phyloP scores from a whole-genome alignment of 2,888 invertebrate species.

The Dendrolimus houi region DNA sequence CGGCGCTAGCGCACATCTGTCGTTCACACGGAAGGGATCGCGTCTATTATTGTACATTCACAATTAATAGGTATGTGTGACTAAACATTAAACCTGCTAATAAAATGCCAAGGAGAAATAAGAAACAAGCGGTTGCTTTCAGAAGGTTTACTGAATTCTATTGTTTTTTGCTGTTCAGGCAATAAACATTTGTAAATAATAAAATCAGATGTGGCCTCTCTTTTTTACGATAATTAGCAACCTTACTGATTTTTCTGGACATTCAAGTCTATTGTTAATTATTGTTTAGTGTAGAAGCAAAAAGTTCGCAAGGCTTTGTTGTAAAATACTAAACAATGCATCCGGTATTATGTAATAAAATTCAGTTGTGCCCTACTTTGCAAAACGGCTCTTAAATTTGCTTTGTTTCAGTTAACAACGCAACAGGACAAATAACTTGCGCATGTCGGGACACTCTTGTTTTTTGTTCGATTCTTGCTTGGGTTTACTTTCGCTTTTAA shows the following conservation, averaged over 20 bases:
- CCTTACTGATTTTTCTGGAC: slow-evolving; percentile 36
- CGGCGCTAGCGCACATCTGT: slow-evolving; percentile 63
- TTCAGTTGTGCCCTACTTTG: slow-evolving; percentile 56
- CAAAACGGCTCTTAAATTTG: slow-evolving; percentile 40
- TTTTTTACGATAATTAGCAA: slow-evolving; percentile 35
- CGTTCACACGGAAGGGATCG: slow-evolving; percentile 63
- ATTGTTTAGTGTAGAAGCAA: slow-evolving; percentile 42
- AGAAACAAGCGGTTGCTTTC: background rate
- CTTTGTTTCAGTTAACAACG: slow-evolving; percentile 54
- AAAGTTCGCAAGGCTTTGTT: slow-evolving; percentile 59
- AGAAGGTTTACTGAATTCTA: background rate
- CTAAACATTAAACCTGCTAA: slow-evolving; percentile 14
- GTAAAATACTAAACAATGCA: slow-evolving; percentile 30
- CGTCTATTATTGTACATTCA: slow-evolving; percentile 33
- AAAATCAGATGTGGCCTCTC: slow-evolving; percentile 25
- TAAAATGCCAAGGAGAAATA: background rate
- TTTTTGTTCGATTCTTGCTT: slow-evolving; percentile 31
- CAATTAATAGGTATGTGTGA: slow-evolving; percentile 23
- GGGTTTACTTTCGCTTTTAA: slow-evolving; percentile 56
- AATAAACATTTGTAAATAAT: slow-evolving; percentile 2
- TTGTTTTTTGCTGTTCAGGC: background rate
- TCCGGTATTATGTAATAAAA: slow-evolving; percentile 45
- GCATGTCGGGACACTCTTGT: slow-evolving; percentile 43
- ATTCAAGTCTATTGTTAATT: slow-evolving; percentile 41
- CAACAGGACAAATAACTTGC: slow-evolving; percentile 56